Conservation (phyloP, 2,888 invertebrate species). For the Pachymerium ferrugineum region DNA sequence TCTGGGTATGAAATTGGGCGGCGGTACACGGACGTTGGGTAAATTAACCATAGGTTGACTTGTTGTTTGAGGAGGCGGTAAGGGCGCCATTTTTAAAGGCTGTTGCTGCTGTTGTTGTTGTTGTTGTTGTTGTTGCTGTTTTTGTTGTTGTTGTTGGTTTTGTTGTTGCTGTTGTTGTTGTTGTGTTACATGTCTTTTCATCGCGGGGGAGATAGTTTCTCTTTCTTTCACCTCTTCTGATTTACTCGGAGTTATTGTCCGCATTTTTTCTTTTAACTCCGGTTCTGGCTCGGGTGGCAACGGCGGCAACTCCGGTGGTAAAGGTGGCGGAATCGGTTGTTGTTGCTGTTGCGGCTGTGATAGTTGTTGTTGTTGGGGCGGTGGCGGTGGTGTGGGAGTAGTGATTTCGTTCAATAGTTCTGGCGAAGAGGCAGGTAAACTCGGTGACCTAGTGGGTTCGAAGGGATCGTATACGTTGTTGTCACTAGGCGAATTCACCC, state of each 20-base stretch:
- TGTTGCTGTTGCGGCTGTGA: slow-evolving; percentile 71
- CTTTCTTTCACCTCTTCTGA: background rate
- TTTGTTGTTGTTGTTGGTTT: too few relatives aligned
- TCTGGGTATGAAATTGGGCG: slow-evolving; percentile 39
- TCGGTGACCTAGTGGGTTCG: slow-evolving; percentile 76
- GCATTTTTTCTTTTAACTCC: background rate
- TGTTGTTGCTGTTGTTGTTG: too few relatives aligned
- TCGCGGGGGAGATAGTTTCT: background rate
- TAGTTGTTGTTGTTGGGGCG: slow-evolving; percentile 76
- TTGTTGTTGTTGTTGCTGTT: slow-evolving; percentile 32
- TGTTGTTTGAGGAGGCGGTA: slow-evolving; percentile 34
- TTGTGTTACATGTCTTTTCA: slow-evolving; percentile 30
- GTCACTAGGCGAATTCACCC: slow-evolving; percentile 37
- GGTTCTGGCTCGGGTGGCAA: slow-evolving; percentile 40
- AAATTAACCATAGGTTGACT: slow-evolving; percentile 31
- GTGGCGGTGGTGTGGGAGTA: slow-evolving; percentile 38
- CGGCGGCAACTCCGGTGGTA: slow-evolving; percentile 33
- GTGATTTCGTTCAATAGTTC: slow-evolving; percentile 35
- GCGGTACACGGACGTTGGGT: slow-evolving; percentile 40
- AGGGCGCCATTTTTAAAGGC: slow-evolving; percentile 31
- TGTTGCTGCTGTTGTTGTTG: slow-evolving; percentile 37
- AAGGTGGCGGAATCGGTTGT: slow-evolving; percentile 10
- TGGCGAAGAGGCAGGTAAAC: slow-evolving; percentile 44
- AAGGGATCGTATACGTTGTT: slow-evolving; percentile 74
- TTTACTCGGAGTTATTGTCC: too few relatives aligned